Evolutionary conservation across 2,797 vertebrate species (phyloP).

Genomic region (Sebastes hubbsi): DNA sequence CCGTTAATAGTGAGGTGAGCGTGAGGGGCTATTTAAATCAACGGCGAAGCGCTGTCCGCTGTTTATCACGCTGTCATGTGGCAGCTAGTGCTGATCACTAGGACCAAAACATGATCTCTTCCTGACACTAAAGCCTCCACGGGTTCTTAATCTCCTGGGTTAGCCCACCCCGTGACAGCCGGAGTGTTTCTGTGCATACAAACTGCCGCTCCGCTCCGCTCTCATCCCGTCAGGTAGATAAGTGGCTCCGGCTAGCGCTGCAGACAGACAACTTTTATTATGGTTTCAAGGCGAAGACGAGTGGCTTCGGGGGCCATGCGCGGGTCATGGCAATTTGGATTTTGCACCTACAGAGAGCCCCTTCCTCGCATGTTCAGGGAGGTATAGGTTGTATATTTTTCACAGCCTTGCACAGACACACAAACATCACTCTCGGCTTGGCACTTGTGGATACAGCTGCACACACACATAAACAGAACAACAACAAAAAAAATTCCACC

Average conservation of each 20-base stretch:
- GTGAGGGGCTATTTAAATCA: conserved; percentile 68
- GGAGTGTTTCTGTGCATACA: conserved; percentile 63
- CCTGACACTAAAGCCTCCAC: conserved; percentile 46
- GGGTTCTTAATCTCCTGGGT: conserved; percentile 74
- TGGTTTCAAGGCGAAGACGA: conserved; percentile 45
- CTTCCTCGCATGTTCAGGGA: not conserved
- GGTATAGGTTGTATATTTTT: not conserved
- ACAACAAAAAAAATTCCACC: conserved; percentile 1
- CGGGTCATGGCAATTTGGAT: conserved; percentile 46
- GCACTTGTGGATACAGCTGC: not conserved
- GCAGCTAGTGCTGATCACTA: conserved; percentile 60
- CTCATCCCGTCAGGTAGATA: conserved; percentile 52
- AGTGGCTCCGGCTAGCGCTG: conserved; percentile 44
- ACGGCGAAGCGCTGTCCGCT: conserved; percentile 26
- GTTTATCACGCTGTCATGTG: conserved; percentile 70
- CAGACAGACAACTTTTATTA: conserved; percentile 55
- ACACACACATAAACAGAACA: not conserved
- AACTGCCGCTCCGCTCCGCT: conserved; percentile 48
- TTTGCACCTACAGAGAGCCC: conserved; percentile 18
- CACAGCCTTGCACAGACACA: not conserved
- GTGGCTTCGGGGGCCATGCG: conserved; percentile 15
- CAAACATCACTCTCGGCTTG: not conserved
- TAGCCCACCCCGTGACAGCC: conserved; percentile 66
- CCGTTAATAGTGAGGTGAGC: conserved; percentile 58
- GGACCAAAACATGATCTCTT: conserved; percentile 74